Conservation (phyloP, 2,797 vertebrate species). For the Enteromius argenteus region DNA sequence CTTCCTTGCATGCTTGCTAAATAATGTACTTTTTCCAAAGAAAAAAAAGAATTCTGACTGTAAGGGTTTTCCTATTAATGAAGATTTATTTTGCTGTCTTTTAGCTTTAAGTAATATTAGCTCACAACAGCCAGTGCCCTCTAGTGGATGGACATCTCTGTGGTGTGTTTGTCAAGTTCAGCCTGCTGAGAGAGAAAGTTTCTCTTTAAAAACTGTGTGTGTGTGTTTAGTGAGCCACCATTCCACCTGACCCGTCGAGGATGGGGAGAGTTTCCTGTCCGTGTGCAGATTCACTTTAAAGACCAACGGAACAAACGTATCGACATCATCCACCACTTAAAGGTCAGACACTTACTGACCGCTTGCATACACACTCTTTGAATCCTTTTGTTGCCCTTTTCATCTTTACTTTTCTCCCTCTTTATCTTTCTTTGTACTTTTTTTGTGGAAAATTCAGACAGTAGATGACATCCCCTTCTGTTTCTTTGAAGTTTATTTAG, state of each 20-base stretch:
- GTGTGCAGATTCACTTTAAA: conserved; percentile 99
- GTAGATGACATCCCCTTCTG: not conserved
- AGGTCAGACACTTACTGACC: conserved; percentile 80
- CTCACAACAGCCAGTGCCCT: conserved; percentile 18
- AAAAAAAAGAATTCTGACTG: not conserved
- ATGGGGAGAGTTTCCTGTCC: conserved; percentile 98
- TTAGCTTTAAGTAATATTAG: not conserved
- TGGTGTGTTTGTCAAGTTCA: not conserved
- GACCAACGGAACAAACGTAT: conserved; percentile 98
- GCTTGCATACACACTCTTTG: not conserved
- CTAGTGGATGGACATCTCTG: not conserved
- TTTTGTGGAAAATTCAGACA: not conserved
- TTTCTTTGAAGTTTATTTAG: not conserved
- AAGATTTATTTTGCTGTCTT: not conserved
- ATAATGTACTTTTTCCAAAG: not conserved
- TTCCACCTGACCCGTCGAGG: conserved; percentile 98
- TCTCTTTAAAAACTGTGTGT: conserved; percentile 66
- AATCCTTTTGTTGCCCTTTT: not conserved
- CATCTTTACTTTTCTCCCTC: conserved; percentile 1
- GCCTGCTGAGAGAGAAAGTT: not conserved
- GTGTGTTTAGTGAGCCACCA: conserved; percentile 87
- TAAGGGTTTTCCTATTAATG: not conserved
- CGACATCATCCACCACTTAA: conserved; percentile 98
- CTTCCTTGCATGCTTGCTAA: not conserved
- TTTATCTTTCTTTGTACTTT: not conserved